Percentiles rank a stretch among this genome's conserved stretches.
Evolutionary conservation across 2,888 invertebrate species (phyloP).

Genomic region (Macrosoma leucophasiata): DNA sequence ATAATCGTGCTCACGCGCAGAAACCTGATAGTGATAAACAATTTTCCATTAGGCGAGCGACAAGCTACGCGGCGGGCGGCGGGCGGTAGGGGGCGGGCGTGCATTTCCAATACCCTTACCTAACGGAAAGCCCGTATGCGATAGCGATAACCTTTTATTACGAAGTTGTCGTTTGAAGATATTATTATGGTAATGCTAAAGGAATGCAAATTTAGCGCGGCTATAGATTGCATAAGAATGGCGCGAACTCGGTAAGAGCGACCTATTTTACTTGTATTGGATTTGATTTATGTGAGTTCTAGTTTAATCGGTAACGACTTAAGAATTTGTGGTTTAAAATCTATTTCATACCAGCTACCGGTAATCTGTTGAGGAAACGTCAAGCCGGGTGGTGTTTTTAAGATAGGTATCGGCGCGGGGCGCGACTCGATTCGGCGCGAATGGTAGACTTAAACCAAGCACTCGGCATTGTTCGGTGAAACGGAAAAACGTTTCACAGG

Average conservation of each 20-base stretch:
- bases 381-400: slow-evolving; percentile 8
- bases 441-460: slow-evolving; percentile 56
- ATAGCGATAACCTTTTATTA: slow-evolving; percentile 53
- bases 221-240: slow-evolving; percentile 55
- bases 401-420: slow-evolving; percentile 34
- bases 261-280: slow-evolving; percentile 37
- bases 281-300: slow-evolving; percentile 43
- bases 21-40: slow-evolving; percentile 59
- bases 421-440: slow-evolving; percentile 38
- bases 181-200: slow-evolving; percentile 59
- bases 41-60: slow-evolving; percentile 57
- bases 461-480: slow-evolving; percentile 60
- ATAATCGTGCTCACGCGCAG: slow-evolving; percentile 66
- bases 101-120: slow-evolving; percentile 53
- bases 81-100: slow-evolving; percentile 32
- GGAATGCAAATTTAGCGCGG: slow-evolving; percentile 60
- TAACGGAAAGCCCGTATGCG: slow-evolving; percentile 45
- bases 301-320: no score
- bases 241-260: slow-evolving; percentile 42
- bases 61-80: slow-evolving; percentile 31
- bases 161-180: slow-evolving; percentile 55
- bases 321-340: no score
- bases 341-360: no score
- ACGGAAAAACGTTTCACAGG: slow-evolving; percentile 68
- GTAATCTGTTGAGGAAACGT: slow-evolving; percentile 8